Evolutionary conservation across 2,888 invertebrate genomes (phyloP).

Genomic region (Podotricha telesiphe): DNA sequence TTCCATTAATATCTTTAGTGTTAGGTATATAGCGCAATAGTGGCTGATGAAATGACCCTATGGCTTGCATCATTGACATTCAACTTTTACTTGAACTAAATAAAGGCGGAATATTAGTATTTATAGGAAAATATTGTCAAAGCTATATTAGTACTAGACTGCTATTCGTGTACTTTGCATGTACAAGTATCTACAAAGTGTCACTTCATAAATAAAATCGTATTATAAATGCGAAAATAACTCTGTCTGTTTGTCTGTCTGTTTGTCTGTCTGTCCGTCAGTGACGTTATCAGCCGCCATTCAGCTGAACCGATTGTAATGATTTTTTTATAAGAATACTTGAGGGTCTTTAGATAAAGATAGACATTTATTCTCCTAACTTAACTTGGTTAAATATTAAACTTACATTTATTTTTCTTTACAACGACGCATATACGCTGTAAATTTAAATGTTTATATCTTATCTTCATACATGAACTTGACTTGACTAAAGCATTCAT

Average conservation of each 20-base stretch:
- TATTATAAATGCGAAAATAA: no score
- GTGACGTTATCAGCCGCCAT: no score
- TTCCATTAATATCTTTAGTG: constrained; percentile 1
- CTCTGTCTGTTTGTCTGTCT: no score
- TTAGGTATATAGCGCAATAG: constrained; percentile 3
- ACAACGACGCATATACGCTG: neutral
- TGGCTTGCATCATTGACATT: constrained; percentile 41
- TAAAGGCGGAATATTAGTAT: constrained; percentile 36
- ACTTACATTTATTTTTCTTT: neutral
- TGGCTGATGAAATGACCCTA: constrained; percentile 37
- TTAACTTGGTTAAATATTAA: no score
- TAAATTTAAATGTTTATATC: neutral
- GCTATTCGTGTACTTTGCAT: neutral
- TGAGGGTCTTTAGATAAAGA: no score
- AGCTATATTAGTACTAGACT: neutral
- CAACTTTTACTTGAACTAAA: constrained; percentile 41
- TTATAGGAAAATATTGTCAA: constrained; percentile 29
- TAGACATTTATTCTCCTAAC: no score
- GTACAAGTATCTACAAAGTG: neutral
- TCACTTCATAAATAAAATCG: neutral
- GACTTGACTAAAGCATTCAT: neutral
- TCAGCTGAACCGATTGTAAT: no score
- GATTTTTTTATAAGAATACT: no score
- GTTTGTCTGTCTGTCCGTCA: no score
- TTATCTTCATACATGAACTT: neutral